Evolutionary conservation across 2,888 invertebrate species (phyloP), one percentile per base, ranked within the genome.

Genomic region (Lumbricus terrestris): DNA sequence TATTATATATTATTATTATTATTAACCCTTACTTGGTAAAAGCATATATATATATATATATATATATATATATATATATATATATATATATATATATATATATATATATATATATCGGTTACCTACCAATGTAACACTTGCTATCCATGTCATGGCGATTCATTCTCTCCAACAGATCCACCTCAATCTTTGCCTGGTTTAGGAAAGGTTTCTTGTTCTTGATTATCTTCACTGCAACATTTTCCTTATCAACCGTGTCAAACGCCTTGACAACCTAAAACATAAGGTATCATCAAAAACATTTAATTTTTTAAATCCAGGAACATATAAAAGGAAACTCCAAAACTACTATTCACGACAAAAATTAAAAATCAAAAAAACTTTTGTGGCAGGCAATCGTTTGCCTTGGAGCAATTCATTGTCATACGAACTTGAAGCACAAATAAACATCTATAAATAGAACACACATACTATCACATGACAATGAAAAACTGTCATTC

Each of bases 121-220:
- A 97, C 97, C 98, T 98, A 96, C 99, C 92, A 89, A 99, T 98
- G 96, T 98, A 99, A 97, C 98, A 99, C 97, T 98, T 99, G 96
- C 98, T 98, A 96, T 99, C 99, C 94, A 97, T 97, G 96, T 99
- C 99, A 94, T 99, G 98, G 96, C 97, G 97, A 96, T 99, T 99
- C 99, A 99, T 85, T 85, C 96, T 97, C 96, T 99, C 99, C 95
- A 99, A 96, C 95, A 99, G 96, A 96, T 98, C 98, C 95, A 99
- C 99, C 96, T 99, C 99, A 96, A 99, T 99, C 96, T 99, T 99
- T 95, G 99, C 99, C 96, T 99, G 99, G 96, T 99, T 99, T 95
- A 99, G 97, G 97, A 99, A 99, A 95, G 99, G 99, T 96, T 99
- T 99, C 96, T 99, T 99, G 96, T 99, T 99, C 96, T 99, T 99